phyloP scores from a whole-genome alignment of 2,888 invertebrate species.

The Stictocephala bisonia region DNA sequence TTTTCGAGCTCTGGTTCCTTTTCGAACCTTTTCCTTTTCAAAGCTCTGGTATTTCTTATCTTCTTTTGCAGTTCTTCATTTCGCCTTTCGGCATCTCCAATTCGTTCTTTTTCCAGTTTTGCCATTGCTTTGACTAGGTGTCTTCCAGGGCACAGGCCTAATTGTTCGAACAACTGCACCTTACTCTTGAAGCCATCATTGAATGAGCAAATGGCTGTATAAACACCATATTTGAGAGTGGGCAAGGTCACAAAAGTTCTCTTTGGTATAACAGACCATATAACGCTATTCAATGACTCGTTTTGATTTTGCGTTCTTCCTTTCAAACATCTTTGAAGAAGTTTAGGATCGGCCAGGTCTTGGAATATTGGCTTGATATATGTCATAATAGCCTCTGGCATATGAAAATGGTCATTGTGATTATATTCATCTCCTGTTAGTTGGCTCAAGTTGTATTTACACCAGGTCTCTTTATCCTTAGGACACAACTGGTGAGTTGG shows the following conservation, averaged over 20 bases:
- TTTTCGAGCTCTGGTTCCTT: neutral
- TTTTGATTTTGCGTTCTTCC: conserved; percentile 18
- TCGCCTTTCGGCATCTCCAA: neutral
- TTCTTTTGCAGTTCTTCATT: conserved; percentile 8
- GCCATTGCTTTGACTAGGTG: no score
- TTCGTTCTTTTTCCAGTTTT: no score
- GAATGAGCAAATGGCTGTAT: neutral
- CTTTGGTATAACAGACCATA: conserved; percentile 23
- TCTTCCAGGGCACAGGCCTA: conserved; percentile 7
- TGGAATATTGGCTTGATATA: conserved; percentile 11
- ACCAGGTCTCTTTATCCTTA: conserved; percentile 47
- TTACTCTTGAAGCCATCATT: conserved; percentile 13
- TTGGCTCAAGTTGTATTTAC: conserved; percentile 23
- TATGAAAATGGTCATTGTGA: conserved; percentile 8
- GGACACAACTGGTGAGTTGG: conserved; percentile 48
- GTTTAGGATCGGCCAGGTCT: neutral
- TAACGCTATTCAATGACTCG: conserved; percentile 31
- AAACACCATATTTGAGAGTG: conserved; percentile 14
- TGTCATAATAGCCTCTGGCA: neutral
- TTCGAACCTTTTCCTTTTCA: no score
- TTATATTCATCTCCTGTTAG: neutral
- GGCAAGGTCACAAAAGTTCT: conserved; percentile 25
- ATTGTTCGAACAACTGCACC: neutral
- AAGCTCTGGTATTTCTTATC: conserved; percentile 5
- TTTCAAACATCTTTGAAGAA: neutral